Base-by-base conservation (phyloP, 2,113 vertebrate genomes). In the Phalacrocorax carbo region DNA sequence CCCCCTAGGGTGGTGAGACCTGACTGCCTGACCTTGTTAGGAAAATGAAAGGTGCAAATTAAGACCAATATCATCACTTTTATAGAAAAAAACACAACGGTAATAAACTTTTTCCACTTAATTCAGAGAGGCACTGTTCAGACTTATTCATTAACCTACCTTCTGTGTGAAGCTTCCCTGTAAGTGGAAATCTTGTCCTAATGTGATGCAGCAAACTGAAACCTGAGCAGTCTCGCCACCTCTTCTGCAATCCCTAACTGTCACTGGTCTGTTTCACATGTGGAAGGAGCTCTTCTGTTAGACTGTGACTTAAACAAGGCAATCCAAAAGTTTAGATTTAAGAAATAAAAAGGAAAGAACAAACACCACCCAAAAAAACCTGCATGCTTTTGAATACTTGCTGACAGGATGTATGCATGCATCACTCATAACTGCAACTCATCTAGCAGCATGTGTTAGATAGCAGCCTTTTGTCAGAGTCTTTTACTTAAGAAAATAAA, bases 401-500 rank as follows among this genome's bases (percentile, higher is more conserved):
- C 44, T 69, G 83, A 92, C 42, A 88, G 46, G 58, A 30, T 69
- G 13, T 14, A 69, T 4, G 34, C 61, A 78, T 5, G 2, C 49
- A 57, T 57, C 72, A 68, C 48, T 86, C 38, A 15, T 40, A 94
- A 86, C 34, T 79, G 29, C 40, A 71, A 36, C 17, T 84, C 19
- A 66, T 40, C 25, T 14, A 40, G 38, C 6, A 55, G 44, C 65
- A 55, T 9, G 2, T 76, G 25, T 29, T 76, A 40, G 48, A 60
- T 11, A 82, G 76, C 8, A 86, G 36, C 52, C 36, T 84, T 87
- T 60, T 73, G 48, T 44, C 72, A 82, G 27, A 38, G 13, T 83
- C 82, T 80, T 90, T 88, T 44, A 83, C n/a, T 81, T 68, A 36
- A 80, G 49, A 77, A 85, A 93, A 75, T 21, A 78, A 69, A 93